Evolutionary conservation across 2,888 invertebrate species (phyloP).

Genomic region (Drosophila peninsularis): DNA sequence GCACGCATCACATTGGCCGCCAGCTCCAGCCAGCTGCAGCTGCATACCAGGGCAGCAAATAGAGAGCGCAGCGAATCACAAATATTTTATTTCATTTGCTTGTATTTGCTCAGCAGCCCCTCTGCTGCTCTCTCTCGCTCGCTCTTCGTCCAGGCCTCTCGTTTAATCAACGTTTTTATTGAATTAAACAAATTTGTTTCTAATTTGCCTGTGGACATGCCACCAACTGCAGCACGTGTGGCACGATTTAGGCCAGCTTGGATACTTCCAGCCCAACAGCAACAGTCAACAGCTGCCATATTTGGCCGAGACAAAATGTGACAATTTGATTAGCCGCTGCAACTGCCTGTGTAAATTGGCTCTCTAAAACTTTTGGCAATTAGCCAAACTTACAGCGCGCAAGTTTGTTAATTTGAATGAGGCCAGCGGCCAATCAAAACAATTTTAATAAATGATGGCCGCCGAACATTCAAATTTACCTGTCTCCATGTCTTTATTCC

Average conservation of each 20-base stretch:
- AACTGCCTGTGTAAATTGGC: constrained; percentile 54
- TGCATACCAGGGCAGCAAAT: constrained; percentile 10
- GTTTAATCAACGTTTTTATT: constrained; percentile 67
- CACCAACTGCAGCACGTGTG: constrained; percentile 7
- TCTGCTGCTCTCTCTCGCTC: background rate
- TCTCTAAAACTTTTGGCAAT: constrained; percentile 37
- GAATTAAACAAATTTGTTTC: constrained; percentile 69
- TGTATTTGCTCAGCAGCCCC: constrained; percentile 6
- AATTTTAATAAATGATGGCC: background rate
- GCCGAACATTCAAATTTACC: background rate
- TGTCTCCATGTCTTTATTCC: background rate
- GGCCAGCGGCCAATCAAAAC: constrained; percentile 8
- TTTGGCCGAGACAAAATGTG: constrained; percentile 37
- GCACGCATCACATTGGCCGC: constrained; percentile 5
- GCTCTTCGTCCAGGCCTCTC: constrained; percentile 23
- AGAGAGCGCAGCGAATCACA: constrained; percentile 8
- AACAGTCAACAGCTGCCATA: constrained; percentile 18
- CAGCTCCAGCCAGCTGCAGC: background rate
- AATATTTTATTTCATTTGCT: constrained; percentile 36
- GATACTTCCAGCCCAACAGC: constrained; percentile 5
- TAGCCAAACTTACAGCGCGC: constrained; percentile 15
- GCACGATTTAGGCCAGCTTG: constrained; percentile 31
- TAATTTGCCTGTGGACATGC: constrained; percentile 48
- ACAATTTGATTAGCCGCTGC: constrained; percentile 43
- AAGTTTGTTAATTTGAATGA: constrained; percentile 29